Evolutionary conservation across 2,888 invertebrate species (phyloP), one percentile per base, ranked within the genome.

Genomic region (Lasioglossum villosulum): DNA sequence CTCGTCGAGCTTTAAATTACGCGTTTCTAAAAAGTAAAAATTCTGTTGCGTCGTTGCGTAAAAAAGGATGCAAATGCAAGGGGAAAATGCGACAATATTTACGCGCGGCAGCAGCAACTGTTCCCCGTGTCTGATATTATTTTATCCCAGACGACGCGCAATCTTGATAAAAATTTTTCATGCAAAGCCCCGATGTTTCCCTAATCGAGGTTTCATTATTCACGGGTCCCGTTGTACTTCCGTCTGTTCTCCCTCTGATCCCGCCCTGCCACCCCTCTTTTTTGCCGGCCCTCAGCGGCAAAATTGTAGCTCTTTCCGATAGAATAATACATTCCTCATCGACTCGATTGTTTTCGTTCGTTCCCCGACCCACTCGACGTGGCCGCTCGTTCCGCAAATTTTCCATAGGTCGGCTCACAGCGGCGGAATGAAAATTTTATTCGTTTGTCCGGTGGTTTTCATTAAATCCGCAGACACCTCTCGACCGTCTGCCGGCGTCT

Each of bases 391-490:
- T 77, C 72, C 80, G 73, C 86, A 86, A 89, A 84, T 90, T 88
- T 90, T 81, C 75, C 89, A 75, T 66, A 79, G 74, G 45, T 75
- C 75, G 75, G 75, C 52, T 68, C 79, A 68, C 66, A 34, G 82
- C 34, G 75, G 66, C 75, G 82, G 78, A 86, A 89, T 90, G 90
- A 90, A 90, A 90, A 89, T 90, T 90, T 89, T 80, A 89, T 90
- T 83, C 86, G 88, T 86, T 88, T 82, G 90, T 86, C 84, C 86
- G 84, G 48, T 75, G 86, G 86, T 88, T 92, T 91, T 91, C 91
- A 91, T 92, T 92, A 91, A 91, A 91, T 89, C 88, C 83, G 80
- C 81, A 83, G 87, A 87, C 90, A 89, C 86, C 89, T 88, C 90
- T 90, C 86, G 80, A 90, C 72, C 74, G 76, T 75, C 71, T 37